These are phyloP conservation scores for Kryptolebias ocellatus DNA, from an alignment of 2,797 vertebrate genomes.

Conservation along the genomic window DNA sequence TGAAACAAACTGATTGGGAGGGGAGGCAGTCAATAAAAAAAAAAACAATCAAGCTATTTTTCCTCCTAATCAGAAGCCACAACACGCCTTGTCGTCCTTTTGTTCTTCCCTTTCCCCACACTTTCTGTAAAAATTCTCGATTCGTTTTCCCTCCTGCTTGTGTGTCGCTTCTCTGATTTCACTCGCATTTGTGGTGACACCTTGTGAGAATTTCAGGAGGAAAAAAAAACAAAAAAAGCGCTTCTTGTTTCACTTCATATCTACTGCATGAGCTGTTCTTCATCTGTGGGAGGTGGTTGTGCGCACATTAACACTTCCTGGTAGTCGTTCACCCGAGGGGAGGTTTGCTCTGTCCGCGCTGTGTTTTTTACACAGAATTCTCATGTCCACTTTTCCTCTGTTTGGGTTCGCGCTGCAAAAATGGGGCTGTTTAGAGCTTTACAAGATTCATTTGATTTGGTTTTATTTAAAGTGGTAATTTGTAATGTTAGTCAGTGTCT, in stretches of 20 bases:
- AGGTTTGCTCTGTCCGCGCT: constrained; percentile 31
- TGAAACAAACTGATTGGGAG: no score
- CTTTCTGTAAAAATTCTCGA: neutral
- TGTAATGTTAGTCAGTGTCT: neutral
- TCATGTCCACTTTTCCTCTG: constrained; percentile 15
- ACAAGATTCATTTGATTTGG: neutral
- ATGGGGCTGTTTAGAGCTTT: constrained; percentile 18
- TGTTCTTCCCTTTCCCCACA: neutral
- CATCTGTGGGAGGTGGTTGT: constrained; percentile 19
- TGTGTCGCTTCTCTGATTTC: neutral
- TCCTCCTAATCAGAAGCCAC: no score
- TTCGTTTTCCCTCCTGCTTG: neutral
- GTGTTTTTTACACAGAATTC: constrained; percentile 19
- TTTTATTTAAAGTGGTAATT: neutral
- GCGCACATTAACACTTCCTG: constrained; percentile 19
- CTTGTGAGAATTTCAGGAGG: neutral
- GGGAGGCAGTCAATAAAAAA: no score
- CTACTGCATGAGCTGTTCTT: constrained; percentile 39
- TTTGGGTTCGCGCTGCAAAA: constrained; percentile 39
- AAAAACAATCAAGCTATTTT: no score
- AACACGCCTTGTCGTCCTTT: neutral
- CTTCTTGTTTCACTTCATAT: constrained; percentile 2
- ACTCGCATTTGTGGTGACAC: constrained; percentile 1
- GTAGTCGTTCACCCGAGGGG: constrained; percentile 14
- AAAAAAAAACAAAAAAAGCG: neutral